Conservation (phyloP, 2,797 vertebrate species). For the Prionace glauca region DNA sequence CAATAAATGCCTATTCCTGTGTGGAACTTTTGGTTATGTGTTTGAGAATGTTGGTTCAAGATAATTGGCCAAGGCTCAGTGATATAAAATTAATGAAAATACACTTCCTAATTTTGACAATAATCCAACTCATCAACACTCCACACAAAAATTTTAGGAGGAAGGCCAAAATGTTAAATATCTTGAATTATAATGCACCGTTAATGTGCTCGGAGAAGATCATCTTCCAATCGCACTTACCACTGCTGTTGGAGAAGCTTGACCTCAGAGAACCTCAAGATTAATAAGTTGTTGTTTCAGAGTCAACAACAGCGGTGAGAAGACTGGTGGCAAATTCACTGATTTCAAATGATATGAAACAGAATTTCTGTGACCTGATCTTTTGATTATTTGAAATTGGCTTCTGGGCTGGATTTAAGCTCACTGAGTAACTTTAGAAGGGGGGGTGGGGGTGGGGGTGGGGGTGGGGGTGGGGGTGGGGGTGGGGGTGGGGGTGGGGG, state of each 20-base stretch:
- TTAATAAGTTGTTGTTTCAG: neutral
- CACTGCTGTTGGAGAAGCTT: neutral
- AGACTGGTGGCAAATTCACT: no score
- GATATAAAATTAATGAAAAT: neutral
- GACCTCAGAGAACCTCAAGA: neutral
- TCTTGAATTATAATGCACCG: neutral
- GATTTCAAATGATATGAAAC: no score
- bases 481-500: no score
- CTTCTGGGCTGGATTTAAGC: neutral
- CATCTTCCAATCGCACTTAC: neutral
- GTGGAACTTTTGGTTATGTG: neutral
- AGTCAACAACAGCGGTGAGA: neutral
- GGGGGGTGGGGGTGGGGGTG: accelerated
- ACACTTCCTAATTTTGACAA: neutral
- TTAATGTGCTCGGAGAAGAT: neutral
- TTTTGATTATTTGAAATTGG: neutral
- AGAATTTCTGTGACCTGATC: neutral
- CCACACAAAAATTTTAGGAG: neutral
- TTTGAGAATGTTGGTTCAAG: neutral
- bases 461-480: accelerated
- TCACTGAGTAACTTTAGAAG: neutral
- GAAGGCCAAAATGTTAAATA: neutral
- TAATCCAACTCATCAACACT: neutral
- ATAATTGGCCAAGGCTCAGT: neutral
- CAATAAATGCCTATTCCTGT: neutral